A percentile compares a stretch with the other conserved stretches of the same genome.
Evolutionary conservation across 2,797 vertebrate genomes (phyloP).

Genomic region (Enteromius paludinosus): DNA sequence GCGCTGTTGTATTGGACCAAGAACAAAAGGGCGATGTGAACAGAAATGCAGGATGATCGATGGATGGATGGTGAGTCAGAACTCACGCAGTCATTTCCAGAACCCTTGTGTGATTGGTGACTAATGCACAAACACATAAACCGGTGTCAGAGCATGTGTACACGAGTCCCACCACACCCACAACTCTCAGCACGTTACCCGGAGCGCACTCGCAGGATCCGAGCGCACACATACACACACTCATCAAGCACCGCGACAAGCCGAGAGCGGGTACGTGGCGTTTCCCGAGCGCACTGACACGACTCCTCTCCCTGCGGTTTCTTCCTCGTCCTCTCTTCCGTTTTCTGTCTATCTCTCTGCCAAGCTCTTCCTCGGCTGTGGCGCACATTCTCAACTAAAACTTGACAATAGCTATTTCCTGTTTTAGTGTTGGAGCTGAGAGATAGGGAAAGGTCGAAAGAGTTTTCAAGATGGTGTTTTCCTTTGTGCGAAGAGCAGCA

Average conservation of each 20-base stretch:
- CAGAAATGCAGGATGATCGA: background rate
- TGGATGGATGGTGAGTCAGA: background rate
- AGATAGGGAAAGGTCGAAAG: slow-evolving; percentile 41
- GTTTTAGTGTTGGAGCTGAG: slow-evolving; percentile 29
- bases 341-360: slow-evolving; percentile 33
- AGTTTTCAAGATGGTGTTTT: slow-evolving; percentile 51
- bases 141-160: slow-evolving; percentile 38
- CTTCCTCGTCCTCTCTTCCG: slow-evolving; percentile 63
- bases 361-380: slow-evolving; percentile 24
- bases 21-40: background rate
- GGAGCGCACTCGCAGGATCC: slow-evolving; percentile 1
- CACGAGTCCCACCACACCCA: slow-evolving; percentile 37
- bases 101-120: slow-evolving; percentile 26
- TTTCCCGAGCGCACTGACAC: slow-evolving; percentile 67
- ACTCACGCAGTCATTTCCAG: slow-evolving; percentile 10
- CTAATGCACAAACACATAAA: slow-evolving; percentile 27
- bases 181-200: slow-evolving; percentile 14
- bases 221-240: slow-evolving; percentile 6
- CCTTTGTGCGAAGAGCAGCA: slow-evolving; percentile 39
- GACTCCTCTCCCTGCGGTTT: slow-evolving; percentile 64
- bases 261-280: slow-evolving; percentile 68
- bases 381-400: slow-evolving; percentile 22
- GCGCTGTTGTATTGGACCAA: background rate
- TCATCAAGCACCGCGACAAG: slow-evolving; percentile 57
- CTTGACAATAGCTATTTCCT: slow-evolving; percentile 57